These are phyloP conservation scores for Crambe crambe DNA, from an alignment of 37 sponge, comb jelly and placozoan species.

Conservation along the genomic window DNA sequence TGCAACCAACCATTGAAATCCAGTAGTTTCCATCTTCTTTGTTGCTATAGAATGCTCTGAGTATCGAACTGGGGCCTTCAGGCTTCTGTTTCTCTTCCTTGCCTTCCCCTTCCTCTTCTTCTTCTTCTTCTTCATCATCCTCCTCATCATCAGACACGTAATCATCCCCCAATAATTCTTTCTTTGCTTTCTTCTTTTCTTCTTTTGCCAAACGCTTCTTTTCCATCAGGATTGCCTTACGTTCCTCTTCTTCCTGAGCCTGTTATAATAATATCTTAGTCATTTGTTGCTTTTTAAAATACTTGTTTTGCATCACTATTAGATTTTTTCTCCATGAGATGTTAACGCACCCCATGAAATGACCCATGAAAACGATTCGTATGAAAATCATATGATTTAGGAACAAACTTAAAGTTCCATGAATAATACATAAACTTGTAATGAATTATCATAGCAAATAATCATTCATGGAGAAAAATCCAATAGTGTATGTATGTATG, in stretches of 20 bases:
- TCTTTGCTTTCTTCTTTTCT: constrained; percentile 42
- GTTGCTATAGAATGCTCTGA: constrained; percentile 47
- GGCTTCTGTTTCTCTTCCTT: constrained; percentile 60
- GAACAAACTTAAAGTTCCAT: too few relatives aligned
- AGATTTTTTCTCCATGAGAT: too few relatives aligned
- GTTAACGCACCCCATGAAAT: too few relatives aligned
- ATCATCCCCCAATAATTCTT: constrained; percentile 59
- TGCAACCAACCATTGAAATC: constrained; percentile 93
- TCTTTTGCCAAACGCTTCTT: constrained; percentile 64
- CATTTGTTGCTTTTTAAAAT: background rate
- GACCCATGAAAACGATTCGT: too few relatives aligned
- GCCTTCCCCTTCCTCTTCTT: constrained; percentile 66
- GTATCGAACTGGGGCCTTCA: constrained; percentile 68
- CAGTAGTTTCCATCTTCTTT: constrained; percentile 54
- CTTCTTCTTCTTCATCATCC: constrained; percentile 73
- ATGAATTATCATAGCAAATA: too few relatives aligned
- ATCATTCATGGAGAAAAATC: too few relatives aligned
- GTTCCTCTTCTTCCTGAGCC: constrained; percentile 77
- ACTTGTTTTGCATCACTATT: too few relatives aligned
- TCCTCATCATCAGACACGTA: constrained; percentile 67
- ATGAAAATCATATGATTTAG: too few relatives aligned
- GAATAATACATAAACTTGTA: too few relatives aligned
- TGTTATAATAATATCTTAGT: constrained; percentile 7
- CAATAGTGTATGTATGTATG: too few relatives aligned
- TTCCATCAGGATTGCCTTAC: constrained; percentile 54